Evolutionary conservation across 2,113 vertebrate species (phyloP).

Genomic region (Eptatretus burgeri): DNA sequence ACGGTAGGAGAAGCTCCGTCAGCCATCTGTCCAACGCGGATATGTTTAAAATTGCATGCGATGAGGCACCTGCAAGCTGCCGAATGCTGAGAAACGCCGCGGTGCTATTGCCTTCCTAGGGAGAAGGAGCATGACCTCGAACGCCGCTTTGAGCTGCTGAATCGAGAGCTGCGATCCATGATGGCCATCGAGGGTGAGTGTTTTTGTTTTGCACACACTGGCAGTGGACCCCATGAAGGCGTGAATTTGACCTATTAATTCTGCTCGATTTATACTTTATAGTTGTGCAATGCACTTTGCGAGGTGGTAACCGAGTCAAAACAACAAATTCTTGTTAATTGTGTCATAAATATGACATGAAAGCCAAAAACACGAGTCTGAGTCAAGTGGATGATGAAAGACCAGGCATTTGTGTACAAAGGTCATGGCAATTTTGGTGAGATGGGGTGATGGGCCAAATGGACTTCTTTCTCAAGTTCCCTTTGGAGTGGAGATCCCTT

Average conservation of each 20-base stretch:
- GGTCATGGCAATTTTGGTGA: background rate
- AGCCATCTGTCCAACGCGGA: no score
- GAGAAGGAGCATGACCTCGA: constrained; percentile 99
- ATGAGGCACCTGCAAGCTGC: no score
- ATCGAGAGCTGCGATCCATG: constrained; percentile 85
- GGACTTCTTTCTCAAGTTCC: background rate
- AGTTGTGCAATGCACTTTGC: constrained; percentile 11
- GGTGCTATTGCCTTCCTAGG: no score
- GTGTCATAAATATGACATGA: background rate
- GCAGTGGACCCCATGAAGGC: no score
- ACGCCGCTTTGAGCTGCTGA: constrained; percentile 82
- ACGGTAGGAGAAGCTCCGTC: no score
- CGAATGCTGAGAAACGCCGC: no score
- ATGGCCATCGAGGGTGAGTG: constrained; percentile 85
- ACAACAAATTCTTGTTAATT: background rate
- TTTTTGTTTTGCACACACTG: constrained; percentile 1
- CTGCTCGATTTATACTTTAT: background rate
- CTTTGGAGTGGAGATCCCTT: no score
- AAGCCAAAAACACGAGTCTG: background rate
- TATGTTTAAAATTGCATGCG: no score
- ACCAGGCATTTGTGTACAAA: background rate
- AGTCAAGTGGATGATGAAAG: background rate
- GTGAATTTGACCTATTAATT: background rate
- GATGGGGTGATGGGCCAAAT: background rate
- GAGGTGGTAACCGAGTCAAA: constrained; percentile 4